A percentile compares a stretch with the other conserved stretches of the same genome.
These are phyloP conservation scores for Psilanteris sp. DNA, from an alignment of 1,140 invertebrate genomes.

Conservation along the genomic window DNA sequence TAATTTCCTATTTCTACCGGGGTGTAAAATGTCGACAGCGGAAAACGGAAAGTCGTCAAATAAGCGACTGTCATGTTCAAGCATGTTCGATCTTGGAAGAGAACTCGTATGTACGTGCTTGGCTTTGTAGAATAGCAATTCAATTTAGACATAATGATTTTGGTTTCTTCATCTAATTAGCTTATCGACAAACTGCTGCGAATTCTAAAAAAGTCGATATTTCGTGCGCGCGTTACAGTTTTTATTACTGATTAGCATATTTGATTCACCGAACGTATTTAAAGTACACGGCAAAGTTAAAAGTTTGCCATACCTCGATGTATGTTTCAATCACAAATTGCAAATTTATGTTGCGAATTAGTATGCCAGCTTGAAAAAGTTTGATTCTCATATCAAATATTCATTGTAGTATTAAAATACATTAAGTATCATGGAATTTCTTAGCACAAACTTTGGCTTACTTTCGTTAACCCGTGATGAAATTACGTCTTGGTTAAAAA, in stretches of 20 bases:
- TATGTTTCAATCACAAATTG: slow-evolving; percentile 33
- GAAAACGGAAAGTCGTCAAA: slow-evolving; percentile 36
- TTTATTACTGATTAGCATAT: slow-evolving; percentile 47
- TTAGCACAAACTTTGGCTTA: slow-evolving; percentile 40
- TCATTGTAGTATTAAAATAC: slow-evolving; percentile 58
- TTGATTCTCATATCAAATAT: slow-evolving; percentile 57
- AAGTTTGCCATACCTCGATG: slow-evolving; percentile 38
- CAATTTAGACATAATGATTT: slow-evolving; percentile 69
- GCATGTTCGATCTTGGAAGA: slow-evolving; percentile 46
- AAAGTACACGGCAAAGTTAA: slow-evolving; percentile 6
- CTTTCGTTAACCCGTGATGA: slow-evolving; percentile 19
- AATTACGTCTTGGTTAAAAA: slow-evolving; percentile 4
- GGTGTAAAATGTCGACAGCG: slow-evolving; percentile 20
- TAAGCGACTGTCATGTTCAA: slow-evolving; percentile 40
- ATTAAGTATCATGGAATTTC: slow-evolving; percentile 43
- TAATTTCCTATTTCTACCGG: slow-evolving; percentile 31
- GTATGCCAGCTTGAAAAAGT: slow-evolving; percentile 42
- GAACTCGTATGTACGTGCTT: slow-evolving; percentile 69
- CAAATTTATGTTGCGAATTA: slow-evolving; percentile 51
- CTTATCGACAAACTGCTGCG: slow-evolving; percentile 20
- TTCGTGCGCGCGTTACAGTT: not conserved
- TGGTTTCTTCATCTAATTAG: slow-evolving; percentile 49
- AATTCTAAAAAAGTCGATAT: slow-evolving; percentile 20
- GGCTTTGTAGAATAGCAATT: slow-evolving; percentile 68
- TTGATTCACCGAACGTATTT: slow-evolving; percentile 54